Base-by-base conservation (phyloP, 2,113 vertebrate species). In the Psophia crepitans region DNA sequence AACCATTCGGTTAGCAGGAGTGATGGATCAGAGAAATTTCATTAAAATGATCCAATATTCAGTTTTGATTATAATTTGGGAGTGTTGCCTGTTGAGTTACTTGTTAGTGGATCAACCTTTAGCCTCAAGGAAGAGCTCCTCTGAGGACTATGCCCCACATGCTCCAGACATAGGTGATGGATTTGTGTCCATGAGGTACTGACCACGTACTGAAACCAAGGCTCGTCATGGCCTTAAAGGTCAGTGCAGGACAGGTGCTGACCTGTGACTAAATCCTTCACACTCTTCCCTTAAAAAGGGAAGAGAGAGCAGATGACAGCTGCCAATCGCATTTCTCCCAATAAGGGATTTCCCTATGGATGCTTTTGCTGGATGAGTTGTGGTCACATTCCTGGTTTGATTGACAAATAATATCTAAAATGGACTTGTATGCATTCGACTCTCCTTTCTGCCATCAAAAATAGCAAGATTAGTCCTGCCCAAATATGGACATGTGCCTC, bases 81-180 rank as follows among this genome's bases (percentile, higher is more conserved):
- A 37, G 35, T 70, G 44, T n/a, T 91, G 27, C 3, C 2, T 49
- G 6, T 83, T 70, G 68, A 93, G 7, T 83, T 82, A 61, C 44
- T 91, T 5, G 10, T 75, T 93, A 54, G 8, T 86, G 63, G 49
- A 54, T 46, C 22, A 57, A 37, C 22, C 8, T 69, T 69, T 65
- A 69, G 19, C 57, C 32, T 93, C 49, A 54, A 24, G 16, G 48
- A 88, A 73, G 30, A 65, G 16, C 9, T 79, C 6, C 49, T 61
- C 32, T 44, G 58, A 41, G 37, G 4, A 28, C 4, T 63, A 44
- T 5, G 1, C 7, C 13, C 14, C 19, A 48, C 0, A 0, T 56
- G n/a, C 26, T 87, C 53, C 68, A 71, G 70, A 41, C 6, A 57
- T n/a, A 0, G 3, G 23, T 86, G 44, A 53, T 21, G 26, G 63